Base-by-base conservation (phyloP, 2,113 vertebrate species). In the Hucho hucho region DNA sequence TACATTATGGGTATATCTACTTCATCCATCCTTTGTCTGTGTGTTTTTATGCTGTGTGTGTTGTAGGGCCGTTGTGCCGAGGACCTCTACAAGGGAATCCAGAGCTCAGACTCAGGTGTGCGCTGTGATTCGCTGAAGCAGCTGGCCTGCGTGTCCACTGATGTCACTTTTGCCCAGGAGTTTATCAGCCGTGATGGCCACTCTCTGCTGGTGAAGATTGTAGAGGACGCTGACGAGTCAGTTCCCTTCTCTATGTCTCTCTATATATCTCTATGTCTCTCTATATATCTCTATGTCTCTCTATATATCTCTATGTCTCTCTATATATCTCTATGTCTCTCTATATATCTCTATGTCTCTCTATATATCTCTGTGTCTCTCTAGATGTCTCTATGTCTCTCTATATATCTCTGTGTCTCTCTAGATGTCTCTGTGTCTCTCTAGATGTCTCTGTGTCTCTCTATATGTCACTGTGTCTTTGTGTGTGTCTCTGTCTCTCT, bases 121-220 rank as follows among this genome's bases (percentile, higher is more conserved):
- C 95, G 95, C 83, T 94, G 93, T 2, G 95, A 97, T 79, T 96
- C 96, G 0, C 87, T 99, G 82, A 96, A 94, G 80, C 94, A 94
- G 32, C 92, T 99, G 14, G 93, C 95, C 0, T 69, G 58, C 24
- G 92, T 98, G 75, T 96, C 96, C 75, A 94, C 93, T 0, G 98
- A 99, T 0, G 84, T 98, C 73, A 97, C 97, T 22, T 99, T 99
- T 65, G 97, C 98, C 73, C 95, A 95, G 84, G 98, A 99, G 89
- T 98, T 97, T 86, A 98, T 99, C 90, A 99, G 90, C 81, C 91
- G 94, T 43, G 95, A 98, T 24, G 98, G 98, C 80, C 94, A 98
- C 83, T 89, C 94, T 69, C 87, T 93, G 65, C 88, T 99, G 64
- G 95, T 96, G 77, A 88, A 87, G 76, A 98, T 96, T 46, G 96